Base-by-base conservation (phyloP, 2,797 vertebrate genomes). In the Catamblyrhynchus diadema region DNA sequence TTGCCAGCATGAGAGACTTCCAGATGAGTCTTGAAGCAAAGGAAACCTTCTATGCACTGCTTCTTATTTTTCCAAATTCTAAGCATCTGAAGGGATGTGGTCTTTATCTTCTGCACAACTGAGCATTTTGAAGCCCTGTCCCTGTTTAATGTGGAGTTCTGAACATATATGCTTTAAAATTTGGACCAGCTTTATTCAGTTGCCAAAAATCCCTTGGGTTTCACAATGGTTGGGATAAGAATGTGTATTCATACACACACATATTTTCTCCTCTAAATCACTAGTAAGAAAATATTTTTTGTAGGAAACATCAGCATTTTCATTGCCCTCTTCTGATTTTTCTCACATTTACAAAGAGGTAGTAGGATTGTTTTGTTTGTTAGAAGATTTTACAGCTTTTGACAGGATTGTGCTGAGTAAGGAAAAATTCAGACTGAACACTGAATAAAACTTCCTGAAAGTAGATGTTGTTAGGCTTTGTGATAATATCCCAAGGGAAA, bases 401-500 rank as follows among this genome's bases (percentile, higher is more conserved):
- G 20, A 20, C 18, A 53, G 12, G 30, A 90, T 74, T 41, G 88
- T 87, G 65, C n/a, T 57, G 32, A 78, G 11, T 53, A 82, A 86
- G 41, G 44, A 37, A 92, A 93, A 93, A 85, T 61, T 91, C 57
- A 74, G 20, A 27, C n/a, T 32, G 47, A 91, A 75, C n/a, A 32
- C 20, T 69, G 61, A 65, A 61, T 86, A 81, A 94, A 95, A 93
- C 45, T 75, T 95, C 70, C 90, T 79, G 66, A 73, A 88, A 90
- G 25, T 60, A 84, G 56, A 77, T 41, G 24, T 12, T 94, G 20
- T 79, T 84, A 79, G 8, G 6, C 14, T 61, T 56, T 41, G 47
- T 71, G 87, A 79, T 79, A 88, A 28, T 79, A 88, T 70, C 62
- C 32, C 56, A 73, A 35, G 37, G 62, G 77, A 94, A 95, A 59